phyloP scores from a whole-genome alignment of 2,888 invertebrate genomes.

The Ichneumon xanthorius region DNA sequence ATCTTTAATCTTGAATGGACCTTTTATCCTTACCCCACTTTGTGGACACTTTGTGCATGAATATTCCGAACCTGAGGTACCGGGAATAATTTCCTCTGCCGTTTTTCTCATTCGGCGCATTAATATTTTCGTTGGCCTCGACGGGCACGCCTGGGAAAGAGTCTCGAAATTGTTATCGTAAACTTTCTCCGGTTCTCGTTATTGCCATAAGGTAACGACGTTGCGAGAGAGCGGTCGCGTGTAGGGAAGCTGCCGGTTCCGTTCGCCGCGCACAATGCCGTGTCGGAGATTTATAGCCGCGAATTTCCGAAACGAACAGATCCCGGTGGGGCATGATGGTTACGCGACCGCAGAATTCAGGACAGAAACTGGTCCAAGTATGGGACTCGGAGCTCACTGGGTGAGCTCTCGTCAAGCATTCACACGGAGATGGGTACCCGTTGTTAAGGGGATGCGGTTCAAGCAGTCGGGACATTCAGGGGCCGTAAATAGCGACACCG shows the following conservation, averaged over 20 bases:
- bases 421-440: neutral
- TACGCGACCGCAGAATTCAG: slow-evolving; percentile 17
- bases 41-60: slow-evolving; percentile 6
- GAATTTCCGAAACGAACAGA: slow-evolving; percentile 11
- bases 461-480: slow-evolving; percentile 49
- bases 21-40: slow-evolving; percentile 1
- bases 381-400: slow-evolving; percentile 19
- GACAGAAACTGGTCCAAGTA: slow-evolving; percentile 23
- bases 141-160: neutral
- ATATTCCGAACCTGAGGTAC: neutral
- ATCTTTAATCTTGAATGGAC: slow-evolving; percentile 22
- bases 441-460: slow-evolving; percentile 21
- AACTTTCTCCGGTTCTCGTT: slow-evolving; percentile 5
- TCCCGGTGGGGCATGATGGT: neutral
- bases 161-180: slow-evolving; percentile 18
- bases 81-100: slow-evolving; percentile 2
- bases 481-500: slow-evolving; percentile 61
- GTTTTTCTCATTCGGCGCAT: slow-evolving; percentile 15
- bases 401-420: slow-evolving; percentile 17
- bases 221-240: neutral
- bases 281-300: slow-evolving; percentile 3
- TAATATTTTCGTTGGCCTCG: slow-evolving; percentile 32
- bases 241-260: neutral
- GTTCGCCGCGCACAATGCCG: neutral
- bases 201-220: neutral